phyloP scores from a whole-genome alignment of 2,888 invertebrate species.

The Spilosoma lubricipeda region DNA sequence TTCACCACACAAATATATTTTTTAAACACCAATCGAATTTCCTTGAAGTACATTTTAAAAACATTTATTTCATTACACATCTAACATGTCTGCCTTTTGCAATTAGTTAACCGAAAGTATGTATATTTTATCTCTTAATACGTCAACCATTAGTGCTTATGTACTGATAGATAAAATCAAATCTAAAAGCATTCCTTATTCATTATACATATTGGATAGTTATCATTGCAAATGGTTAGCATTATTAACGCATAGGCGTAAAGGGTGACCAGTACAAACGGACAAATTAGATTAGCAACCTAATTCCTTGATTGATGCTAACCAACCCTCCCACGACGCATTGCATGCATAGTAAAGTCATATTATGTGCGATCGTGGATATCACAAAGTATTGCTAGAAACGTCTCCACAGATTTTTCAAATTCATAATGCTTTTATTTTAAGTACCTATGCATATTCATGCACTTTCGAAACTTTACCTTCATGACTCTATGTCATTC shows the following conservation, averaged over 20 bases:
- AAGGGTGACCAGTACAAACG: conserved; percentile 59
- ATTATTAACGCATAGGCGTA: conserved; percentile 53
- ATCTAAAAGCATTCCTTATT: conserved; percentile 22
- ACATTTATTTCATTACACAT: too few relatives aligned
- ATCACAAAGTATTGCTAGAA: conserved; percentile 36
- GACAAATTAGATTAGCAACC: conserved; percentile 75
- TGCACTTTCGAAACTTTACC: too few relatives aligned
- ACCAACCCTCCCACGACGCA: conserved; percentile 57
- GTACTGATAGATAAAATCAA: conserved; percentile 11
- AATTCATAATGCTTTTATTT: too few relatives aligned
- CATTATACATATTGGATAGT: conserved; percentile 50
- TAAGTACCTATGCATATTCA: too few relatives aligned
- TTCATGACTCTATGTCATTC: too few relatives aligned
- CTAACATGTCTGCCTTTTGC: too few relatives aligned
- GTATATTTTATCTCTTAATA: background rate
- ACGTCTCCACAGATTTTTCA: conserved; percentile 10
- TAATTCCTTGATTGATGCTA: conserved; percentile 80
- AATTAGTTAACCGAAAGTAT: background rate
- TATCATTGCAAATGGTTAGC: conserved; percentile 54
- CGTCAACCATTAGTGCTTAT: background rate
- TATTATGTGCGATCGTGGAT: conserved; percentile 54
- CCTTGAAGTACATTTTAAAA: too few relatives aligned
- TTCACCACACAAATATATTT: too few relatives aligned
- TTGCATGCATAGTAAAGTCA: conserved; percentile 61
- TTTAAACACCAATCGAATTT: too few relatives aligned